These are phyloP conservation scores for Cyprinodon variegatus DNA, from an alignment of 2,113 vertebrate genomes.

Conservation along the genomic window DNA sequence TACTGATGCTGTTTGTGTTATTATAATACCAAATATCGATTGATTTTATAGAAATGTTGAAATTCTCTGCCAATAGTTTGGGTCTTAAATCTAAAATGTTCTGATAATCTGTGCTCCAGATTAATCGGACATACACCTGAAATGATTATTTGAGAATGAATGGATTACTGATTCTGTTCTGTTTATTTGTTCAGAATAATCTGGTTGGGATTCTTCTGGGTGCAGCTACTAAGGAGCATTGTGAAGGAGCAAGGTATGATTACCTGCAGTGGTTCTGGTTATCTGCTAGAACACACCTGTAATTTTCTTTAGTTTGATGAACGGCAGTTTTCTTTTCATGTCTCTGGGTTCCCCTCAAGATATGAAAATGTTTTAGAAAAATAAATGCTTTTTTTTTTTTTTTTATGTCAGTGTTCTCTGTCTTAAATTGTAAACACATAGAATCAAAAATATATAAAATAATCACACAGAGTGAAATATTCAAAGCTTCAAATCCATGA, in stretches of 20 bases:
- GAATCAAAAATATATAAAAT: not conserved
- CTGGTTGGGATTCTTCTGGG: conserved; percentile 91
- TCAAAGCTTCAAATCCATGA: not conserved
- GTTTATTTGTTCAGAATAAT: conserved; percentile 80
- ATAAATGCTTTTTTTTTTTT: too few relatives aligned
- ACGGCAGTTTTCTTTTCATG: not conserved
- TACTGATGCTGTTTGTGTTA: too few relatives aligned
- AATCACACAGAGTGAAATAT: not conserved
- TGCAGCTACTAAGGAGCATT: conserved; percentile 90
- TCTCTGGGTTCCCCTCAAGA: not conserved
- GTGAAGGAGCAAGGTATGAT: conserved; percentile 91
- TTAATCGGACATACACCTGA: not conserved
- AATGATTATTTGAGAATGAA: not conserved
- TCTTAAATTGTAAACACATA: not conserved
- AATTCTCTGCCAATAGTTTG: too few relatives aligned
- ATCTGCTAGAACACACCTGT: not conserved
- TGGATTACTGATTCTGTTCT: not conserved
- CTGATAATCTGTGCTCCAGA: not conserved
- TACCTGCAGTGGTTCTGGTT: not conserved
- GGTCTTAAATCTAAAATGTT: too few relatives aligned
- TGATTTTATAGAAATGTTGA: too few relatives aligned
- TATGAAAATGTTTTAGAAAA: not conserved
- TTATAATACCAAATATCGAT: too few relatives aligned
- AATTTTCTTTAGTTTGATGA: not conserved
- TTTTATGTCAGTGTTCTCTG: not conserved